These are phyloP conservation scores for Noturus placidus DNA, from an alignment of 2,113 vertebrate species.

Conservation along the genomic window DNA sequence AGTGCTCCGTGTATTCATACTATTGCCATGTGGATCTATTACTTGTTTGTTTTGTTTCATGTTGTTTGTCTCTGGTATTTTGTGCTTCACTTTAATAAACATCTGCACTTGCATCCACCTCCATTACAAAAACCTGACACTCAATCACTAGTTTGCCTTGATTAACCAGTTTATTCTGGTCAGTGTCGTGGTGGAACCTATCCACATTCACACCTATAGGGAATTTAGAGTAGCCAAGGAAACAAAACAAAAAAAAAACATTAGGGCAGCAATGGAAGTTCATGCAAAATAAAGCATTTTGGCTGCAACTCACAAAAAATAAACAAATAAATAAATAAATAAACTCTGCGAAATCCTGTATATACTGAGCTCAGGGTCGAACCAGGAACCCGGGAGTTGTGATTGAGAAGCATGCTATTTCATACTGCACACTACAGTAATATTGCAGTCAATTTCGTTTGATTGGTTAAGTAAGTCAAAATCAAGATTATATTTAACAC, in stretches of 20 bases:
- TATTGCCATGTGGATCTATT: not conserved
- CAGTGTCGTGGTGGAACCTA: not conserved
- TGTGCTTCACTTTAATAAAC: not conserved
- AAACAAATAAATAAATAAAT: no score
- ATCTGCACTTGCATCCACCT: not conserved
- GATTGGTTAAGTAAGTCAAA: not conserved
- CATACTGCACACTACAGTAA: not conserved
- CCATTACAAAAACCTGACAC: not conserved
- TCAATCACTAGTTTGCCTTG: not conserved
- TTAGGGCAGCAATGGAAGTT: not conserved
- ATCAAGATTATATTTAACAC: not conserved
- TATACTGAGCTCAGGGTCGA: not conserved
- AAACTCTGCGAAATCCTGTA: no score
- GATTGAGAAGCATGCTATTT: not conserved
- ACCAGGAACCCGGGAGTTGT: not conserved
- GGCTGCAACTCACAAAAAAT: no score
- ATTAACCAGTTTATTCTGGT: not conserved
- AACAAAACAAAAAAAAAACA: not conserved
- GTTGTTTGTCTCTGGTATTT: not conserved
- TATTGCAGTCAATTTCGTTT: not conserved
- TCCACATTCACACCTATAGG: not conserved
- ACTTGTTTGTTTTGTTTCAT: not conserved
- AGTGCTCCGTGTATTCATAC: not conserved
- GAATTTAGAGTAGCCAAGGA: not conserved
- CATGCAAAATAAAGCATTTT: not conserved